Evolutionary conservation across 2,113 vertebrate genomes (phyloP), one percentile per base, ranked within the genome.

Genomic region (Lepisosteus osseus): DNA sequence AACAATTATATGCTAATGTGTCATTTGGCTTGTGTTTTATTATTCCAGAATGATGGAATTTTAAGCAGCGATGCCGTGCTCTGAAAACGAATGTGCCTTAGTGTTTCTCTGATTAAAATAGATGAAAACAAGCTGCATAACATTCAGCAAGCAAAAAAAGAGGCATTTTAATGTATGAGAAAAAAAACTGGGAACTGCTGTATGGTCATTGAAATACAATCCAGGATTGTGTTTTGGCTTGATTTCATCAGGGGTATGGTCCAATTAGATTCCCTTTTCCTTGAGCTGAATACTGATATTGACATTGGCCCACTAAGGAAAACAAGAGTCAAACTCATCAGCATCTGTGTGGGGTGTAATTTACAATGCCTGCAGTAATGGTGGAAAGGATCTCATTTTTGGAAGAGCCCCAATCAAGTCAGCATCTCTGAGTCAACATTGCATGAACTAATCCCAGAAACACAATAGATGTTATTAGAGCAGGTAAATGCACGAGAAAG

Each of bases 1-100:
- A 77, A 71, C 74, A 81, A 78, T 74, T 70, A 80, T 79, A 84
- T 79, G 77, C 77, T 80, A 78, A 84, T 76, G 77, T 81, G 76
- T 81, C 80, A 79, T 79, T 79, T 73, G 67, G 76, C 72, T 67
- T 76, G 74, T 70, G 77, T 72, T 78, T 77, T 76, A 81, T 78
- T 81, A 79, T 79, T 81, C 76, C 61, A 63, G 74, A 74, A 76
- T 75, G 78, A 79, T 77, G 83, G 77, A 81, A 84, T 77, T 82
- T 83, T 78, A 68, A 77, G 77, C 69, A 61, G 79, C 69, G 55
- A 74, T 73, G 70, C 74, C 76, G 76, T 80, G 78, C 74, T 70
- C 65, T 14, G 77, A 84, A 82, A 84, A 63, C 74, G 74, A 79
- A 84, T 79, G 72, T 42, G 59, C 17, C 44, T 45, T 57, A 67